Evolutionary conservation across 2,113 vertebrate genomes (phyloP).

Genomic region (Podocnemis expansa): DNA sequence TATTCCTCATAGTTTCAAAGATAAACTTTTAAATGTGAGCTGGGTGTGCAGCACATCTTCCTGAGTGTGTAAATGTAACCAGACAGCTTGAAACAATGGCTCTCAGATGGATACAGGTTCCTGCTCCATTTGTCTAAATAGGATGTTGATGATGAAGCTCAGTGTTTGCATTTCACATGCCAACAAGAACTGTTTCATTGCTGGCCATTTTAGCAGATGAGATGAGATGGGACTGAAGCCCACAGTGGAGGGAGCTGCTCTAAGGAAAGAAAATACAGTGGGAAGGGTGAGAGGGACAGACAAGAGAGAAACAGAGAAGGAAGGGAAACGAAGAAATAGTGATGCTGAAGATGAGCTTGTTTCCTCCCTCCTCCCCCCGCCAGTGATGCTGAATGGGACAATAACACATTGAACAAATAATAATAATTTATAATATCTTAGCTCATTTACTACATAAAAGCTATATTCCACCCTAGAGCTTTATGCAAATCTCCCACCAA

Average conservation of each 20-base stretch:
- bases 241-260: neutral
- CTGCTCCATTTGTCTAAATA: neutral
- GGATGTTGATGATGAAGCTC: neutral
- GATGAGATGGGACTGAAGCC: neutral
- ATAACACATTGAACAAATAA: neutral
- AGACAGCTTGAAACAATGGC: fast-evolving
- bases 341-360: neutral
- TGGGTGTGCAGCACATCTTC: neutral
- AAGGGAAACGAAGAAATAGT: neutral
- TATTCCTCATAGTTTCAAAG: neutral
- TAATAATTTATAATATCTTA: neutral
- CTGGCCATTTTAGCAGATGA: neutral
- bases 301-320: neutral
- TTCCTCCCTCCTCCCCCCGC: neutral
- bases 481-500: neutral
- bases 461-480: neutral
- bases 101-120: neutral
- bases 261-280: neutral
- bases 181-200: neutral
- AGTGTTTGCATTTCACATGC: neutral
- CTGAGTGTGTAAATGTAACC: neutral
- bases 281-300: neutral
- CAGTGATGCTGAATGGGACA: neutral
- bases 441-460: neutral
- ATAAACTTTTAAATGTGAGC: neutral